Percentiles rank a stretch among this genome's conserved stretches.
Evolutionary conservation across 2,888 invertebrate genomes (phyloP).

Genomic region (Meteorus cinctellus): DNA sequence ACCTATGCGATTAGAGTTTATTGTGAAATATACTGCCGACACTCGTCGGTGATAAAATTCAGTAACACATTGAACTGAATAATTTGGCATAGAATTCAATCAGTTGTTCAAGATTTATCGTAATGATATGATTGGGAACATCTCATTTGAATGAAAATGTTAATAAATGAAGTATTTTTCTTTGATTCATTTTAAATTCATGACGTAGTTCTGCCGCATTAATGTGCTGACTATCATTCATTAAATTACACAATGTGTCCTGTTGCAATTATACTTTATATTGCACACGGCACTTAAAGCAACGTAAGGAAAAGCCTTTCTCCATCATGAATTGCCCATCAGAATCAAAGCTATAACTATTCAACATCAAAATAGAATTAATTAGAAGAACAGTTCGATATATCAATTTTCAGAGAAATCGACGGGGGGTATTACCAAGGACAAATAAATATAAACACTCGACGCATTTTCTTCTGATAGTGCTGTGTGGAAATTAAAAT

Average conservation of each 20-base stretch:
- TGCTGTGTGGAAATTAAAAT: slow-evolving; percentile 11
- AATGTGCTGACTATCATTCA: not conserved
- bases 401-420: not conserved
- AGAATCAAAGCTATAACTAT: not conserved
- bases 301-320: not conserved
- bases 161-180: not conserved
- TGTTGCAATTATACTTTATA: slow-evolving; percentile 11
- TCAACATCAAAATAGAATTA: slow-evolving; percentile 19
- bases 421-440: not conserved
- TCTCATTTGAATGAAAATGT: not conserved
- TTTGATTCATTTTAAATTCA: not conserved
- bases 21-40: not conserved
- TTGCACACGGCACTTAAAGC: slow-evolving; percentile 47
- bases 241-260: not conserved
- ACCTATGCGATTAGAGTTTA: not conserved
- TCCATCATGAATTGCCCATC: not conserved
- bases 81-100: not conserved
- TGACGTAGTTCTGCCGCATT: not conserved
- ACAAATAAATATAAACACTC: not conserved
- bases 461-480: not conserved
- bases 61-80: not conserved
- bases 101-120: not conserved
- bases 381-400: slow-evolving; percentile 25
- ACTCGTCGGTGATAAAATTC: not conserved
- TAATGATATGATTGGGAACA: not conserved